Evolutionary conservation across 2,113 vertebrate species (phyloP), one percentile per base, ranked within the genome.

Genomic region (Alligator sinensis): DNA sequence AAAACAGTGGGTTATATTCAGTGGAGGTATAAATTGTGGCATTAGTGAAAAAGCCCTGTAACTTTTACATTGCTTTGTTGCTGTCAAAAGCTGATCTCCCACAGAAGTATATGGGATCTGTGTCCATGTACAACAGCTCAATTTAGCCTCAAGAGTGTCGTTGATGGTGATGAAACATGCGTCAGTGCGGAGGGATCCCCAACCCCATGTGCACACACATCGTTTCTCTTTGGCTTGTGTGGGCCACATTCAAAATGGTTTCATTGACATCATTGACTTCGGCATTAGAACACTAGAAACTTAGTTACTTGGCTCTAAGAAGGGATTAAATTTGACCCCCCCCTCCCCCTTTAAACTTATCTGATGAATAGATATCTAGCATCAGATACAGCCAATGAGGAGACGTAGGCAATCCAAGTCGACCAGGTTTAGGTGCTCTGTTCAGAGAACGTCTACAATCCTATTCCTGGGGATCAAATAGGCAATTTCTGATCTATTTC

Each of bases 1-100:
- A 84, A 83, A 94, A 21, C n/a, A 89, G 60, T 19, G 57, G 63
- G n/a, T 79, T 61, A 25, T 77, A 13, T 88, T 82, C 89, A 82
- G n/a, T 17, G 64, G 57, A 81, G 34, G 6, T 91, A 6, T 82
- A 85, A 94, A 54, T 61, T 74, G 90, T 28, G 38, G 68, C 59
- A 21, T 84, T 54, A 60, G 9, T 14, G 86, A 70, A 25, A 58
- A 76, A 4, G 2, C 58, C n/a, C 24, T 59, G 15, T 47, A 84
- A 76, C 60, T 87, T 47, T 88, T 28, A 72, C 22, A 85, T 10
- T 2, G 34, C 1, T 80, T 82, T 21, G n/a, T 22, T 77, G 58
- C 78, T 93, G 28, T n/a, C 60, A 60, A 88, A 38, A 88, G 54
- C 4, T 78, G 21, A 5, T 87, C 54, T 91, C 63, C 82, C 30